A percentile compares a stretch with the other conserved stretches of the same genome.
phyloP scores from a whole-genome alignment of 1,140 invertebrate species.

The Oedothorax gibbosus region DNA sequence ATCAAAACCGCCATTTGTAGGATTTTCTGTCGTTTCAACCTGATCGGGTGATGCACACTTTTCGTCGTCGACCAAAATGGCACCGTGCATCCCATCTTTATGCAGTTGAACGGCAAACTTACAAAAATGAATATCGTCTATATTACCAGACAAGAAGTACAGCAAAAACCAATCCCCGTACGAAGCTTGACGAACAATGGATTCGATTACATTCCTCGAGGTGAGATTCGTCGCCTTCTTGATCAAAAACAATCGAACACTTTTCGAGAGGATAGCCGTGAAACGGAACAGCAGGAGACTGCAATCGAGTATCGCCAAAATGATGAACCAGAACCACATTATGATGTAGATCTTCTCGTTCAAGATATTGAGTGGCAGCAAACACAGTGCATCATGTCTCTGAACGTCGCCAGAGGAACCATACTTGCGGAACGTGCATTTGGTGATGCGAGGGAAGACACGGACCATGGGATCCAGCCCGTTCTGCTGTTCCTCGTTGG shows the following conservation, averaged over 20 bases:
- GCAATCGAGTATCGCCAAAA: conserved; percentile 74
- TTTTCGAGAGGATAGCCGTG: conserved; percentile 77
- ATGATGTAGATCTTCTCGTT: conserved; percentile 86
- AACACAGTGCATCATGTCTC: conserved; percentile 71
- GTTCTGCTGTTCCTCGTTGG: conserved; percentile 80
- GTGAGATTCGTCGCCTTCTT: conserved; percentile 36
- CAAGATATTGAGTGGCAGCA: conserved; percentile 81
- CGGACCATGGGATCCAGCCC: conserved; percentile 70
- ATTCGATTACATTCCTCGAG: conserved; percentile 40
- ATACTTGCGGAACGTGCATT: conserved; percentile 88
- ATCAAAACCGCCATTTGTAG: too few species aligned
- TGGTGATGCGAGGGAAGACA: conserved; percentile 91
- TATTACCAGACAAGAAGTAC: conserved; percentile 85
- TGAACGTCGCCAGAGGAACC: conserved; percentile 82
- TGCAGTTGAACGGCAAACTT: conserved; percentile 25
- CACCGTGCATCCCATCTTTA: too few species aligned
- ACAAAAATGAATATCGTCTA: conserved; percentile 72
- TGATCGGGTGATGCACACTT: too few species aligned
- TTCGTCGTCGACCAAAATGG: too few species aligned
- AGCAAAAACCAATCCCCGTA: conserved; percentile 87
- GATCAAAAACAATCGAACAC: conserved; percentile 43
- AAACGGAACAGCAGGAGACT: conserved; percentile 81
- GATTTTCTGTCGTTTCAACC: too few species aligned
- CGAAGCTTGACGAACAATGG: conserved; percentile 67
- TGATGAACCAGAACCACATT: conserved; percentile 74